Evolutionary conservation across 2,888 invertebrate species (phyloP), one percentile per base, ranked within the genome.

Genomic region (Thecophora atra): DNA sequence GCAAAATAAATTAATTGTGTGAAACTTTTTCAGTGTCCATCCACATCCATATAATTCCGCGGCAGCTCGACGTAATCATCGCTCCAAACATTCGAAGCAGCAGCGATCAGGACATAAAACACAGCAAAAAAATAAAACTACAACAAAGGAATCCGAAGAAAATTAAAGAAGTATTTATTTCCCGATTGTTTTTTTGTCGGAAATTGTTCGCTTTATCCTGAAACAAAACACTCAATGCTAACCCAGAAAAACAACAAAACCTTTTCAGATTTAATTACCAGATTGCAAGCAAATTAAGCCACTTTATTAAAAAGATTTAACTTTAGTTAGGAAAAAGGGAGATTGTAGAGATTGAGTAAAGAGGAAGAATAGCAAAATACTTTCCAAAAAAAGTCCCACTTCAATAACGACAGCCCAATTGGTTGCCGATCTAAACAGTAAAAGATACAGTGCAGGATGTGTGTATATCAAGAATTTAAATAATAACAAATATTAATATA

Each of bases 1-100:
- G 44, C 37, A 6, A 37, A 26, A n/a, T n/a, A n/a, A 72, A 74
- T 72, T 47, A 44, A 65, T 65, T 58, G 58, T 54, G 70, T 73
- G 65, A 75, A 72, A 66, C 73, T 70, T 73, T 81, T 80, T 72
- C 79, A 86, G 86, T 78, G 81, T 86, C 72, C 86, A 86, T 80
- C 83, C 85, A 77, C 86, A 86, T 83, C 86, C 86, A n/a, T 86
- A 86, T 78, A 85, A 84, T 77, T 78, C 81, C 26, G 80, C 82
- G 70, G 81, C 82, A 24, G 80, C 81, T 28, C 82, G 86, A 74
- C 84, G 86, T 69, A 83, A 84, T 71, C 81, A 83, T 73, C 85
- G 85, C 74, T 76, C 81, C 58, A 84, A 85, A 78, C 82, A 80
- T 66, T 76, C 73, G 63, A 79, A 79, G 65, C 78, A 81, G 74